These are phyloP conservation scores for Ceyx cyanopectus DNA, from an alignment of 2,113 vertebrate genomes.

Conservation along the genomic window DNA sequence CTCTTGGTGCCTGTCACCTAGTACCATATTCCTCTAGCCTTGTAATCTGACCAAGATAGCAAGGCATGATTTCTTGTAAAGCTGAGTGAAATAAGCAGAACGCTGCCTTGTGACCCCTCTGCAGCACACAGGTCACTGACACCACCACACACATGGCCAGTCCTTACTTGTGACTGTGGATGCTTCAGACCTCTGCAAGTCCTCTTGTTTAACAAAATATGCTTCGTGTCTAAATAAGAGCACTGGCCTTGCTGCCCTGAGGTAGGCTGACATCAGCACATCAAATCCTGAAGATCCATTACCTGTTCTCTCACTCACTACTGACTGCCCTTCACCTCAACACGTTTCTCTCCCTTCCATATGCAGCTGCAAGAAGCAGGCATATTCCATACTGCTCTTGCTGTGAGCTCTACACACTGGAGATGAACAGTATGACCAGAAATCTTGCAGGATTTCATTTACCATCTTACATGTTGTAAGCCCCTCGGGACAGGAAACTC, in stretches of 20 bases:
- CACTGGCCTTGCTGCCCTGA: neutral
- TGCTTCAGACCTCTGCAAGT: neutral
- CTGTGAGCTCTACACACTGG: neutral
- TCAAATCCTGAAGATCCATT: neutral
- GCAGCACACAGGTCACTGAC: neutral
- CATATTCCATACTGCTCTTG: neutral
- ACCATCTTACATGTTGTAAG: neutral
- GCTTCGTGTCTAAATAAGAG: neutral
- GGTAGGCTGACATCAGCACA: neutral
- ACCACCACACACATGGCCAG: neutral
- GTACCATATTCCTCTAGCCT: neutral
- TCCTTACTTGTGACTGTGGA: neutral
- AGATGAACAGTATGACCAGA: neutral
- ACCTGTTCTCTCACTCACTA: neutral
- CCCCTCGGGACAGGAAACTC: conserved; percentile 45
- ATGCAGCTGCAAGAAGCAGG: neutral
- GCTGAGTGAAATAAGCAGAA: neutral
- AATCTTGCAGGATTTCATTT: conserved; percentile 42
- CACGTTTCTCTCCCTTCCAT: neutral
- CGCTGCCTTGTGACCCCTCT: neutral
- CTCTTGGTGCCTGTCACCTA: neutral
- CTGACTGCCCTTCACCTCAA: neutral
- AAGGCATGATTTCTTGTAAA: neutral
- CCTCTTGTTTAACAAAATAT: neutral
- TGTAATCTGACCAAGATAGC: neutral